Conservation (phyloP, 2,797 vertebrate genomes). For the Catamblyrhynchus diadema region DNA sequence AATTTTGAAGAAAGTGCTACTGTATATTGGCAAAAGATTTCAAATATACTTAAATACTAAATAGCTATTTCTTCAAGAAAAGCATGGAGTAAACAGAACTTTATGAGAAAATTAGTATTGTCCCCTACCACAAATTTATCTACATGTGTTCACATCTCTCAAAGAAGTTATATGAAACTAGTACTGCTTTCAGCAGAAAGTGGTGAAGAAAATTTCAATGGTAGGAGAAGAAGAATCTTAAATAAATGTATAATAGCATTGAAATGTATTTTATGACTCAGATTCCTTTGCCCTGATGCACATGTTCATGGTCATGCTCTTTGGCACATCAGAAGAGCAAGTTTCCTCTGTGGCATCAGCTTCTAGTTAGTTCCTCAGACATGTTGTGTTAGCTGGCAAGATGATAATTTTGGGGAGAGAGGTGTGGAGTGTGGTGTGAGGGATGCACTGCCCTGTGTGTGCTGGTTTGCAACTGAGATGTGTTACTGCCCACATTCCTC, state of each 20-base stretch:
- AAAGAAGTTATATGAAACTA: not conserved
- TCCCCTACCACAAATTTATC: not conserved
- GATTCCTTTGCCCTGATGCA: not conserved
- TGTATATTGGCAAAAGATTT: not conserved
- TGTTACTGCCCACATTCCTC: not conserved
- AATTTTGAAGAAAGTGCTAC: not conserved
- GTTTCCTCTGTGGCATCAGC: not conserved
- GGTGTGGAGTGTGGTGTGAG: not conserved
- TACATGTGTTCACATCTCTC: not conserved
- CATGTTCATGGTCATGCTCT: fast-evolving
- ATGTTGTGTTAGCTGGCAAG: not conserved
- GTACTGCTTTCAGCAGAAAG: not conserved
- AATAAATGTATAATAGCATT: not conserved
- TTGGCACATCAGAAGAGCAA: not conserved
- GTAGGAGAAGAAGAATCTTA: not conserved
- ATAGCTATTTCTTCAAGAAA: not conserved
- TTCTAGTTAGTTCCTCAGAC: not conserved
- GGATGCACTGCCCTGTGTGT: too few species aligned
- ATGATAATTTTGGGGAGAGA: not conserved
- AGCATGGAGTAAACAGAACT: not conserved
- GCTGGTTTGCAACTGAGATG: not conserved
- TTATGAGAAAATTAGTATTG: not conserved
- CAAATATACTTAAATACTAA: not conserved
- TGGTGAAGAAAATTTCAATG: not conserved
- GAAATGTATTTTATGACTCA: not conserved